A percentile compares a stretch with the other conserved stretches of the same genome.
Evolutionary conservation across 2,113 vertebrate genomes (phyloP).

Genomic region (Gobio gobio): DNA sequence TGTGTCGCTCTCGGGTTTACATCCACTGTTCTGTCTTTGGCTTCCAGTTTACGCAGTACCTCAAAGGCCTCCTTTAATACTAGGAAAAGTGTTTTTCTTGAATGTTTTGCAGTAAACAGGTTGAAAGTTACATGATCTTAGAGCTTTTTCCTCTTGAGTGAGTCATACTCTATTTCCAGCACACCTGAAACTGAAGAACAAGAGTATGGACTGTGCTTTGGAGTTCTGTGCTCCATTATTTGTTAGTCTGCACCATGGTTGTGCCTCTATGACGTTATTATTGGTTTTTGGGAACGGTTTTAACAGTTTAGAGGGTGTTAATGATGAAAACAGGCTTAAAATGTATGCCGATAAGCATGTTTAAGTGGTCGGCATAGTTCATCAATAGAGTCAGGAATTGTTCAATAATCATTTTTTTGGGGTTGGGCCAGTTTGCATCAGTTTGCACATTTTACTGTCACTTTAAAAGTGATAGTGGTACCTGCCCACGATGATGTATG

Average conservation of each 20-base stretch:
- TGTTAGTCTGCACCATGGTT: neutral
- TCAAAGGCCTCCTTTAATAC: neutral
- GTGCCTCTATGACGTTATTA: neutral
- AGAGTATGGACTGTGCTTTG: neutral
- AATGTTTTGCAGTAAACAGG: slow-evolving; percentile 11
- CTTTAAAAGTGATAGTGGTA: neutral
- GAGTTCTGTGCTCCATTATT: neutral
- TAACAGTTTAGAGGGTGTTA: neutral
- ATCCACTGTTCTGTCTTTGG: neutral
- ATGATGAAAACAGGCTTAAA: neutral
- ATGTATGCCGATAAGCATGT: neutral
- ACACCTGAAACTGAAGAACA: slow-evolving; percentile 27
- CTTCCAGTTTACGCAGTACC: neutral
- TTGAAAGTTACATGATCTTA: slow-evolving; percentile 29
- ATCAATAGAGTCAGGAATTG: neutral
- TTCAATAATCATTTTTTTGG: neutral
- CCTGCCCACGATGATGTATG: neutral
- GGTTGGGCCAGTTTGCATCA: neutral
- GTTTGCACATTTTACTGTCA: neutral
- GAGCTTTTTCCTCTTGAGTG: neutral
- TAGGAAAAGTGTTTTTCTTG: slow-evolving; percentile 10
- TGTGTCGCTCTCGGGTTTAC: neutral
- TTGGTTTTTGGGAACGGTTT: neutral
- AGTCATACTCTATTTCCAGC: slow-evolving; percentile 19
- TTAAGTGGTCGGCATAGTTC: neutral